Evolutionary conservation across 2,113 vertebrate species (phyloP).

Genomic region (Peucedramus taeniatus): DNA sequence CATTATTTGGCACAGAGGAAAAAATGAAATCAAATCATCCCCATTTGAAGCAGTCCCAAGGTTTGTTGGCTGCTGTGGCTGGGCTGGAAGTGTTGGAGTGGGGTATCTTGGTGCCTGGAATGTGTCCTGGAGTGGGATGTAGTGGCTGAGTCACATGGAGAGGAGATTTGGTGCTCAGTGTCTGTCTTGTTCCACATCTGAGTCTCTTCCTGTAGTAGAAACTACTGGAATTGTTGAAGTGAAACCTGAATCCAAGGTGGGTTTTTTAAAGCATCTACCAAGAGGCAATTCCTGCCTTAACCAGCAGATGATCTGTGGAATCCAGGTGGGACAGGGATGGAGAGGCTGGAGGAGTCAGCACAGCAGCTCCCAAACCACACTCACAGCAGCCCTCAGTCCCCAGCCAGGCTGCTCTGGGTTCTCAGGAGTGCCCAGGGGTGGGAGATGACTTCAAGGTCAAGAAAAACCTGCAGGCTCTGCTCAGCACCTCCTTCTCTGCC

Average conservation of each 20-base stretch:
- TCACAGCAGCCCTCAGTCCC: background rate
- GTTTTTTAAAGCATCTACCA: background rate
- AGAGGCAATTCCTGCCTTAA: background rate
- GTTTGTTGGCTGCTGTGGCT: constrained; percentile 17
- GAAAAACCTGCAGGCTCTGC: background rate
- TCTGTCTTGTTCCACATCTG: background rate
- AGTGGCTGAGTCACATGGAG: background rate
- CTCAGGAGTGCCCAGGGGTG: background rate
- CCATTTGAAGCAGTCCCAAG: background rate
- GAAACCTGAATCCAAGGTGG: background rate
- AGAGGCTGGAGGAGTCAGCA: fast-evolving
- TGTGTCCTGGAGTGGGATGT: background rate
- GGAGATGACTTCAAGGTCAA: background rate
- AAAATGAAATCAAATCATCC: background rate
- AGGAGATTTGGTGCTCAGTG: background rate
- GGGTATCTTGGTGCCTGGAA: constrained; percentile 1
- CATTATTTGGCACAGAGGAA: background rate
- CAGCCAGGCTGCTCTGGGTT: fast-evolving
- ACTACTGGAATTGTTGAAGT: background rate
- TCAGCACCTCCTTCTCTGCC: background rate
- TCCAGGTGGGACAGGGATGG: background rate
- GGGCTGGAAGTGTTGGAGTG: background rate
- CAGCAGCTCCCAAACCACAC: fast-evolving
- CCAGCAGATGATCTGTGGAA: background rate
- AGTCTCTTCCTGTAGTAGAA: background rate